Base-by-base conservation (phyloP, 2,888 invertebrate genomes). In the Tuberolachnus salignus region DNA sequence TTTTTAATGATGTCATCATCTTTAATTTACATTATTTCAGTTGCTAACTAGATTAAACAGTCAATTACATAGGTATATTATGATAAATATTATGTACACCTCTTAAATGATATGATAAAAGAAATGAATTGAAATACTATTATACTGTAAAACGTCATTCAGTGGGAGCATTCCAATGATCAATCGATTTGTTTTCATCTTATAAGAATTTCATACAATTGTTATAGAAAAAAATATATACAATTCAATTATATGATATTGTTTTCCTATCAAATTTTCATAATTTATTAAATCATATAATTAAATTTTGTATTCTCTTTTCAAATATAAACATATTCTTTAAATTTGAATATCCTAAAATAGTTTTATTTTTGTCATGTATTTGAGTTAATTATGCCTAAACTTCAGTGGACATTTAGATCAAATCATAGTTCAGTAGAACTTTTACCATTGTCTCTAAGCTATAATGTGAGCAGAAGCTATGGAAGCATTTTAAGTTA, bases 401-500 rank as follows among this genome's bases (percentile, higher is more conserved):
- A 44, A 21, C 67, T 78, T 61, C 67, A 67, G 51, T 78, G 78
- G 78, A 61, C 49, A 69, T 78, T 78, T 69, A 78, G 46, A 59
- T 78, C 78, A 42, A 78, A 78, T 42, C 78, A 78, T 78, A 78
- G 78, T 78, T 78, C 78, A 59, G 67, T 78, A 59, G 78, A 78
- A 69, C 49, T 78, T 1, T 57, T 69, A 61, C 78, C 78, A 69
- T 78, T 78, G 16, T 69, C 78, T 51, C 21, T 67, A 13, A 78
- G 78, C n/a, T 78, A 78, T 78, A 78, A 78, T 69, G 67, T 78
- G 21, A 78, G 49, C 59, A 75, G 75, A 61, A 80, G 75, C 14
- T 80, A 80, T 75, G 80, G 80, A 49, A 80, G 80, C 51, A 80
- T 80, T 78, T 78, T 80, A 51, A 80, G 53, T 67, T 80, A 69